Evolutionary conservation across 2,888 invertebrate species (phyloP), one percentile per base, ranked within the genome.

Genomic region (Hemithea aestivaria): DNA sequence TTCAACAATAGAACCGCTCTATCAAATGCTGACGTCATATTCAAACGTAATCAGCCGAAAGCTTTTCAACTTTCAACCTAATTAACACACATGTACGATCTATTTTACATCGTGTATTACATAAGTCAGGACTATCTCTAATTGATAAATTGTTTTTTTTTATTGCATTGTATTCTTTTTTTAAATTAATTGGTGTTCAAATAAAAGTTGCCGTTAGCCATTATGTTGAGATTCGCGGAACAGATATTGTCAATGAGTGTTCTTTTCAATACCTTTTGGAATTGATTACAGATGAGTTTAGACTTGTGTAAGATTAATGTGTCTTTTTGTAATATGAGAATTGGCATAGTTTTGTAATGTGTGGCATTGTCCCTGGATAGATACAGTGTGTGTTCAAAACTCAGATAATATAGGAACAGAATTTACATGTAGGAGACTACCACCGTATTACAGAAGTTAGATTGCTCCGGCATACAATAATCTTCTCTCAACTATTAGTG

Each of bases 111-210:
- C 21, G 16, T 16, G 5, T 16, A 4, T 16, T 4, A 16, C 3
- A 16, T 16, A 2, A 16, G 5, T 50, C 45, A 47, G 40, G 39
- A 45, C 22, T 35, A 45, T 47, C 42, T 40, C 45, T 73, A 73
- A 73, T 73, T 71, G 71, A 72, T 71, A 66, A 57, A 56, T 49
- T 64, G 62, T 69, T 63, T 66, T 70, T 73, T 72, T 59, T 65
- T 48, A 35, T 33, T 41, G 46, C 53, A 58, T 62, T 56, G 53
- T 49, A 45, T 48, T 57, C 42, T 51, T 59, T 56, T 56, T 58
- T 54, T 53, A 57, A 67, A 67, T 70, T 71, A 73, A 76, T 76
- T 70, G 70, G 66, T 70, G 66, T 48, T 54, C 66, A 68, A 72
- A 70, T 63, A 66, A 56, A 66, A 67, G 52, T 51, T 51, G 41